phyloP scores from a whole-genome alignment of 2,888 invertebrate species.

The Marronus borbonicus region DNA sequence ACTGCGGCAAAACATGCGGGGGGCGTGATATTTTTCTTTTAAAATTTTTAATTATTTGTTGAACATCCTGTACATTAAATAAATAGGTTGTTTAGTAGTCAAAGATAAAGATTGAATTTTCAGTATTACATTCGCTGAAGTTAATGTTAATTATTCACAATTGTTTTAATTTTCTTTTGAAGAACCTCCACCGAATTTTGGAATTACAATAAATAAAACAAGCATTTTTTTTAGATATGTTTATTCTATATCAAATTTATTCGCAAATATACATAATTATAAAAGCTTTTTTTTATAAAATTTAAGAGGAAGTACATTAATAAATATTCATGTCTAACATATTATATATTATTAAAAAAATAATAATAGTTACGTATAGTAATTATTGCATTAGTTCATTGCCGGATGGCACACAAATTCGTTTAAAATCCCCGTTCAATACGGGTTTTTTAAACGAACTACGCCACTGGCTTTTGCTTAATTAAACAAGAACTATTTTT shows the following conservation, averaged over 20 bases:
- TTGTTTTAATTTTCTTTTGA: too few species aligned
- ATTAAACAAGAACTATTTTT: background rate
- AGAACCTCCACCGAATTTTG: background rate
- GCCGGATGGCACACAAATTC: background rate
- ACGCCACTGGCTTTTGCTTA: background rate
- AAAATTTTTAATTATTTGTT: too few species aligned
- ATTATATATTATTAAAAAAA: constrained; percentile 6
- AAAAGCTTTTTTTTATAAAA: constrained; percentile 43
- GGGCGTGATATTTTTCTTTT: too few species aligned
- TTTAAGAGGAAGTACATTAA: constrained; percentile 45
- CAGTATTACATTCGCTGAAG: too few species aligned
- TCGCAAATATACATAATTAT: constrained; percentile 49
- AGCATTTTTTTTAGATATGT: constrained; percentile 20
- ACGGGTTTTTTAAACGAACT: background rate
- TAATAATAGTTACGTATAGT: constrained; percentile 49
- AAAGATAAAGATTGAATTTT: too few species aligned
- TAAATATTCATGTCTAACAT: constrained; percentile 44
- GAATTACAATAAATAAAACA: constrained; percentile 13
- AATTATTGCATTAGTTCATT: constrained; percentile 40
- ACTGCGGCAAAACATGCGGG: too few species aligned
- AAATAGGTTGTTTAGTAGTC: too few species aligned
- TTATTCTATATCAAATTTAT: constrained; percentile 42
- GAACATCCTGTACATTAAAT: too few species aligned
- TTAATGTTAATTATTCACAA: too few species aligned
- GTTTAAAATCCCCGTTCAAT: background rate